A percentile compares a stretch with the other conserved stretches of the same genome.
These are phyloP conservation scores for Diarsia brunnea DNA, from an alignment of 2,888 invertebrate genomes.

Conservation along the genomic window DNA sequence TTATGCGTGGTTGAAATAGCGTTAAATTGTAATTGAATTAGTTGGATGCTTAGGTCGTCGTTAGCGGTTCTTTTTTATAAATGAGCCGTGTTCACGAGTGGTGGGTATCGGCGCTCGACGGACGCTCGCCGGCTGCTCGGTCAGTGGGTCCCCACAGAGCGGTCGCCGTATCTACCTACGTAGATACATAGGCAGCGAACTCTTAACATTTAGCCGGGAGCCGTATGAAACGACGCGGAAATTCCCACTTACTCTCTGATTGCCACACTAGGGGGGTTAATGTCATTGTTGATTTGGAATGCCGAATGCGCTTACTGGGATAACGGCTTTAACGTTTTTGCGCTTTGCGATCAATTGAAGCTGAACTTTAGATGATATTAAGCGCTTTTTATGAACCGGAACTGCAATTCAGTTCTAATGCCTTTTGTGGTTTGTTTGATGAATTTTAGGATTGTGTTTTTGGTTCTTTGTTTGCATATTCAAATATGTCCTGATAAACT, in stretches of 20 bases:
- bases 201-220: conserved; percentile 89
- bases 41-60: conserved; percentile 35
- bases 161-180: conserved; percentile 63
- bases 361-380: conserved; percentile 69
- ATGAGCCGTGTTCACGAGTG: conserved; percentile 33
- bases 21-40: conserved; percentile 60
- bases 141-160: conserved; percentile 57
- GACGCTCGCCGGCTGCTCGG: conserved; percentile 42
- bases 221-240: conserved; percentile 89
- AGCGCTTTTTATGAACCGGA: conserved; percentile 60
- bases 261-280: conserved; percentile 90
- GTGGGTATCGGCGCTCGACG: conserved; percentile 42
- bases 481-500: neutral
- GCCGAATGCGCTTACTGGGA: conserved; percentile 85
- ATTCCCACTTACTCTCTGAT: conserved; percentile 90
- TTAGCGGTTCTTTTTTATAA: conserved; percentile 50
- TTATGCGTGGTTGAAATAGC: conserved; percentile 42
- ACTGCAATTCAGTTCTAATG: conserved; percentile 48
- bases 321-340: conserved; percentile 77
- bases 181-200: conserved; percentile 77
- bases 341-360: conserved; percentile 68
- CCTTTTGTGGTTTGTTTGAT: conserved; percentile 30
- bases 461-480: conserved; percentile 4
- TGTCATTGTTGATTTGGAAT: conserved; percentile 89
- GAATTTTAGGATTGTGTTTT: neutral